Percentiles rank a stretch among this genome's conserved stretches.
These are phyloP conservation scores for Oligia fasciuncula DNA, from an alignment of 2,888 invertebrate genomes.

Conservation along the genomic window DNA sequence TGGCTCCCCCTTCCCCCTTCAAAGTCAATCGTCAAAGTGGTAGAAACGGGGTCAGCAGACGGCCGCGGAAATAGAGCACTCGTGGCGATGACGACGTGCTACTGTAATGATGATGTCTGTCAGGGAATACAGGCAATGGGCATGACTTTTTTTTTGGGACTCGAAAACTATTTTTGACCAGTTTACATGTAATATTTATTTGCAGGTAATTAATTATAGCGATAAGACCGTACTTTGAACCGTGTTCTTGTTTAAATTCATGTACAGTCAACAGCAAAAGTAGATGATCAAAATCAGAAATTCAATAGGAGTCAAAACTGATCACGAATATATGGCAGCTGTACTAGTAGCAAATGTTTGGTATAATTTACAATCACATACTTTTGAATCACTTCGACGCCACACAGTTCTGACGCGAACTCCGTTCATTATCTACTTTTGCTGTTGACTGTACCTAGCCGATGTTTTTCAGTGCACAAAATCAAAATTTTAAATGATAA, in stretches of 20 bases:
- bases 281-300: no score
- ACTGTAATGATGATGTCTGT: conserved; percentile 54
- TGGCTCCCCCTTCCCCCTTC: conserved; percentile 49
- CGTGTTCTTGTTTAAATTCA: not conserved
- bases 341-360: no score
- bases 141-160: conserved; percentile 52
- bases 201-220: not conserved
- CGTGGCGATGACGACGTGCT: conserved; percentile 63
- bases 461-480: not conserved
- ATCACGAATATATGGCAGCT: no score
- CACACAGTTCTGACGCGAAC: no score
- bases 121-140: conserved; percentile 21
- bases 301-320: no score
- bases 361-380: no score
- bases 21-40: conserved; percentile 82
- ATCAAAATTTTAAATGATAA: no score
- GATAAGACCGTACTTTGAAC: not conserved
- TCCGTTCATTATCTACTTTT: no score
- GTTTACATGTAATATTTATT: not conserved
- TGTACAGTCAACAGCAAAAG: no score
- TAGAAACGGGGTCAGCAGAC: conserved; percentile 73
- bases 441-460: not conserved
- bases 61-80: conserved; percentile 72
- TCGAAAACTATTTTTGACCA: not conserved
- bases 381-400: no score